phyloP scores from a whole-genome alignment of 2,797 vertebrate species.

The Tolypeutes matacus region DNA sequence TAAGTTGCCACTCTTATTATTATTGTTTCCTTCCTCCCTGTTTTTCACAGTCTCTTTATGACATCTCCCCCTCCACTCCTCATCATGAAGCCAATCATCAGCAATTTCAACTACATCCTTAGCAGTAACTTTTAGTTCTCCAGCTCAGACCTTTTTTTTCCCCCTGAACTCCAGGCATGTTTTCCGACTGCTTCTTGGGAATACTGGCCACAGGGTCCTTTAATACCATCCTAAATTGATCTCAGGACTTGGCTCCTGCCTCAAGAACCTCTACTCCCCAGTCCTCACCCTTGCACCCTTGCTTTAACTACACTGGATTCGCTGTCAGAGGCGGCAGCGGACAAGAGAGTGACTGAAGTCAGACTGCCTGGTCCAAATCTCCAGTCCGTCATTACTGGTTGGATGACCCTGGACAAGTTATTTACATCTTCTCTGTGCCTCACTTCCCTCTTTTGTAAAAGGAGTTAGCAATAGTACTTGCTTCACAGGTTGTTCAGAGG shows the following conservation, averaged over 20 bases:
- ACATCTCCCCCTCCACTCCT: not conserved
- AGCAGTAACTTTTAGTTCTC: not conserved
- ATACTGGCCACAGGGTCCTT: not conserved
- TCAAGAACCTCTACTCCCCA: not conserved
- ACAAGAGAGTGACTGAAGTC: not conserved
- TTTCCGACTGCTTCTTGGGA: not conserved
- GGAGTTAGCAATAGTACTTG: not conserved
- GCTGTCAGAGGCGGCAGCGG: not conserved
- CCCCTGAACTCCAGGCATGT: not conserved
- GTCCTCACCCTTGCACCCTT: not conserved
- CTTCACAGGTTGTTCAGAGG: not conserved
- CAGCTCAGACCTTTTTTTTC: not conserved
- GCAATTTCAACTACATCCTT: not conserved
- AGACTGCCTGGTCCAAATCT: not conserved
- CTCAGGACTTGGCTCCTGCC: not conserved
- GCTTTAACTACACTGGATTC: not conserved
- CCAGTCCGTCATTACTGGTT: accelerated
- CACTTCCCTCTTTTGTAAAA: not conserved
- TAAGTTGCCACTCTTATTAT: not conserved
- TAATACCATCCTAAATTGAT: not conserved
- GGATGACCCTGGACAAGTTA: not conserved
- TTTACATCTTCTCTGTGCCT: not conserved
- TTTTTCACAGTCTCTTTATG: not conserved
- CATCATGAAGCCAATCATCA: not conserved
- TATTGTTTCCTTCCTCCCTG: not conserved